Base-by-base conservation (phyloP, 1,140 invertebrate species). In the Drosophila truncata region DNA sequence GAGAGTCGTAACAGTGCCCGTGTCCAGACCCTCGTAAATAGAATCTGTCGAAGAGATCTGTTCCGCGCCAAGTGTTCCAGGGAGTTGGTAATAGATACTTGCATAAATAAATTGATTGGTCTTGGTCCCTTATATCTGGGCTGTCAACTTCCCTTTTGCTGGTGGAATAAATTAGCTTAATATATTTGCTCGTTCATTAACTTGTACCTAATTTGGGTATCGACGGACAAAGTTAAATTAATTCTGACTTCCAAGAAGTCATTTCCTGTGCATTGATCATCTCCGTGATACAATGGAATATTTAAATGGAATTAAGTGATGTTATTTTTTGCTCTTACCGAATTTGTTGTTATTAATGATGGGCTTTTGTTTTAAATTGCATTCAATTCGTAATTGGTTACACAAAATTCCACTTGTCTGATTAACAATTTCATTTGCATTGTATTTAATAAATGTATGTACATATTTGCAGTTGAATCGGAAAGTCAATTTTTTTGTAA, bases 31-130 rank as follows among this genome's bases (percentile, higher is more conserved):
- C 29, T 29, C 62, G 62, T 47, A 50, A 72, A 72, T 39, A 69
- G 67, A 71, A 70, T 67, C 66, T 52, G 37, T 42, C 20, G 20
- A 8, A 16, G 42, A 58, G 50, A 70, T 72, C 50, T 47, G 25
- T 70, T 35, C 63, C 63, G 63, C 41, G 37, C 37, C 62, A 62
- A 65, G 57, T 41, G 57, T 62, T 65, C 6, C 13, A 7, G 61
- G 61, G 62, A 70, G 41, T 72, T 70, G 65, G 69, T 71, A 72
- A 71, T 72, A 72, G 69, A 72, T 72, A 71, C 69, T 37, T 47
- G 63, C 64, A 63, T 66, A 70, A 66, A 67, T 72, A 71, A 58
- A 70, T 67, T 70, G 47, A 70, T 70, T 70, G 63, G 46, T 49
- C 33, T 44, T 13, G 42, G 44, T 47, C 47, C 37, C 47, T 42